phyloP scores from a whole-genome alignment of 2,888 invertebrate genomes.

The Cheilosia pagana region DNA sequence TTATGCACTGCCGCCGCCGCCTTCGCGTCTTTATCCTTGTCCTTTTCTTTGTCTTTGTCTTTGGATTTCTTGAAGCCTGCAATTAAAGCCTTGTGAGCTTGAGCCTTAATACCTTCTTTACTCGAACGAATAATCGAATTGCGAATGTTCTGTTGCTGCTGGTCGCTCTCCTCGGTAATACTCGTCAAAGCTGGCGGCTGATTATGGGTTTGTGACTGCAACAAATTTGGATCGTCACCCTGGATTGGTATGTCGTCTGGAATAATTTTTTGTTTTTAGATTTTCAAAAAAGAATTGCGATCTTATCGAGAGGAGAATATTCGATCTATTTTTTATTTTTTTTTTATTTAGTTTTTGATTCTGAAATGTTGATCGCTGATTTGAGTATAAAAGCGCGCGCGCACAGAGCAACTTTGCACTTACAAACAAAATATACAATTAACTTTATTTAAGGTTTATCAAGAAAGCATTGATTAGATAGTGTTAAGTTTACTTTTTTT shows the following conservation, averaged over 20 bases:
- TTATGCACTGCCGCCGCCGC: slow-evolving; percentile 29
- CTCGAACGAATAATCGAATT: slow-evolving; percentile 82
- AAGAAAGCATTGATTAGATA: slow-evolving; percentile 8
- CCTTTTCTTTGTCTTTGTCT: slow-evolving; percentile 83
- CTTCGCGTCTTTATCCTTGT: slow-evolving; percentile 76
- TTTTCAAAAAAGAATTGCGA: slow-evolving; percentile 47
- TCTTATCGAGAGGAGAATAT: slow-evolving; percentile 37
- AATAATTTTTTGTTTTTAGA: slow-evolving; percentile 78
- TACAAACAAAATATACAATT: slow-evolving; percentile 14
- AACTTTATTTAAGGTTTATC: not conserved
- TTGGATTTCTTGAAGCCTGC: slow-evolving; percentile 83
- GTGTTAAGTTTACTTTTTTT: not conserved
- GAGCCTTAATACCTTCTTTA: slow-evolving; percentile 83
- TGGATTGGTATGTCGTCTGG: slow-evolving; percentile 96
- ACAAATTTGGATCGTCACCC: slow-evolving; percentile 80
- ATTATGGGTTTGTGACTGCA: slow-evolving; percentile 78
- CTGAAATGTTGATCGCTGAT: slow-evolving; percentile 48
- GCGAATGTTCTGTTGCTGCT: slow-evolving; percentile 77
- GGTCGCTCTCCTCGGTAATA: slow-evolving; percentile 82
- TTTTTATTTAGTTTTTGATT: slow-evolving; percentile 43
- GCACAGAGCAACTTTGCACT: slow-evolving; percentile 63
- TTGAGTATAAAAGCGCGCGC: slow-evolving; percentile 57
- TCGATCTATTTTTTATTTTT: slow-evolving; percentile 25
- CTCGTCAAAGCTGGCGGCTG: slow-evolving; percentile 80
- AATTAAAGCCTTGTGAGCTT: slow-evolving; percentile 83